Base-by-base conservation (phyloP, 1,140 invertebrate species). In the Habropoda laboriosa region DNA sequence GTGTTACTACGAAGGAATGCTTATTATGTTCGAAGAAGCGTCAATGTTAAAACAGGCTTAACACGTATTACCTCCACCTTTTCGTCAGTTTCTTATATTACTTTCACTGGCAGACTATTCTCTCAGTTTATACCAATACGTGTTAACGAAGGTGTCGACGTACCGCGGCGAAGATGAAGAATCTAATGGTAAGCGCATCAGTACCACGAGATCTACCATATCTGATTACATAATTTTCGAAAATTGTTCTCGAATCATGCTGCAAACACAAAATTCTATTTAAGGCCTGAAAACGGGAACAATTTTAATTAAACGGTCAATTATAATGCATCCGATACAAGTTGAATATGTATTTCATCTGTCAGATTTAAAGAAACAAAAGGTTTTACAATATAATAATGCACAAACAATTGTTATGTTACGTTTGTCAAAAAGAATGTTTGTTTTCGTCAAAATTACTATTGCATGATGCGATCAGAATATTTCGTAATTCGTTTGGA, bases 61-160 rank as follows among this genome's bases (percentile, higher is more conserved):
- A 86, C 58, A 57, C 45, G 57, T 47, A 64, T 47, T 74, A 38
- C 79, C 81, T 84, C 60, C 68, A 71, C 71, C 72, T 81, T 86
- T 79, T 81, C 81, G 35, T 79, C 32, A 76, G 57, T 83, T 80
- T 80, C 82, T 87, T 82, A 82, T 78, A 70, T 86, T 81, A 87
- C 85, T 87, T 87, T 87, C 85, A 87, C 85, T 57, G 35, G 32
- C 38, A 21, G 38, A 58, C 47, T 71, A 55, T 74, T 27, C 47
- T 70, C 45, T 66, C 85, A 87, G 86, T 87, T 71, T 55, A 77
- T 74, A n/a, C 27, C 40, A 51, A 68, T 51, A 67, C 78, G 42
- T 32, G 24, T 12, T 30, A 58, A 72, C 40, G 66, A 84, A 81
- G 74, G 66, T 82, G 61, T 83, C 76, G 24, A 61, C 42, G 10